Evolutionary conservation across 1,140 invertebrate species (phyloP).

Genomic region (Cotesia vestalis): DNA sequence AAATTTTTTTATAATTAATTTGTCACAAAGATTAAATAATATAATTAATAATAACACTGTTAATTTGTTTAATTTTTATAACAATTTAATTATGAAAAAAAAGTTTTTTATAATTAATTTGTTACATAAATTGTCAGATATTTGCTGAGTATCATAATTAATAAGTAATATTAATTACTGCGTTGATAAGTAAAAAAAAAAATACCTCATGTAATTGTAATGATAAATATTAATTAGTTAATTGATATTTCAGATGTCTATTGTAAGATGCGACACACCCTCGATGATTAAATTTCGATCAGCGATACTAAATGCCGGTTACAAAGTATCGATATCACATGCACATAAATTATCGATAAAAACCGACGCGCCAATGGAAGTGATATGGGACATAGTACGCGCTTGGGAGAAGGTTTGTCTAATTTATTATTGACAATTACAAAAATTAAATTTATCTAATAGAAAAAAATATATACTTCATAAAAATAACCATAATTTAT

Average conservation of each 20-base stretch:
- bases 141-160: no score
- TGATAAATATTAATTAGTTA: slow-evolving; percentile 25
- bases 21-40: no score
- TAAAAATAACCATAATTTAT: background rate
- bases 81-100: background rate
- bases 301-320: slow-evolving; percentile 92
- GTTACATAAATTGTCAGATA: no score
- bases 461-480: slow-evolving; percentile 10
- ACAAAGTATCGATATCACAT: slow-evolving; percentile 92
- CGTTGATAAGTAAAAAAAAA: no score
- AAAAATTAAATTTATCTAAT: slow-evolving; percentile 22
- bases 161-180: no score
- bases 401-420: slow-evolving; percentile 80
- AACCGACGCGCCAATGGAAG: slow-evolving; percentile 85
- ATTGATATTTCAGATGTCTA: slow-evolving; percentile 52
- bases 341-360: slow-evolving; percentile 88
- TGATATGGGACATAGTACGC: slow-evolving; percentile 94
- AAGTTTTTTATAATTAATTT: no score
- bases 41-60: no score
- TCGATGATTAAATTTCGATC: slow-evolving; percentile 75
- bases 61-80: background rate
- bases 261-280: slow-evolving; percentile 54
- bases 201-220: background rate
- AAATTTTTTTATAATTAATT: no score
- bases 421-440: slow-evolving; percentile 42